Percentiles rank a stretch among this genome's conserved stretches.
phyloP scores from a whole-genome alignment of 2,113 vertebrate genomes.

The Lynx canadensis region DNA sequence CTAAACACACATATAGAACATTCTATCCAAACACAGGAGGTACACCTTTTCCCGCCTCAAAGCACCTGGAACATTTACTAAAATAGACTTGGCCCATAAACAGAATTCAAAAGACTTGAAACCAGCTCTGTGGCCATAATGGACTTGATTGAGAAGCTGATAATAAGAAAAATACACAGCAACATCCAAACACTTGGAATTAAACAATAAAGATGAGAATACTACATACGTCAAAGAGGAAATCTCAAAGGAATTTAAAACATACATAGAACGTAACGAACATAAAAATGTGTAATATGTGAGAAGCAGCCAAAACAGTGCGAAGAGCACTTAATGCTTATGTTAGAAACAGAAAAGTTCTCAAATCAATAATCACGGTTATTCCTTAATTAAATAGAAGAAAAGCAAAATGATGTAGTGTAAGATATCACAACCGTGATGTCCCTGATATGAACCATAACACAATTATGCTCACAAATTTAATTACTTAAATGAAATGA shows the following conservation, averaged over 20 bases:
- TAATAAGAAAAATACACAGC: not conserved
- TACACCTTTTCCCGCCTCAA: not conserved
- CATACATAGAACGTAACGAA: not conserved
- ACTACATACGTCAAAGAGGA: not conserved
- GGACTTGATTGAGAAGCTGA: not conserved
- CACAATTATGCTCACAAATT: not conserved
- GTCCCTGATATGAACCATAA: too few relatives aligned
- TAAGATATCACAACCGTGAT: too few relatives aligned
- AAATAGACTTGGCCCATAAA: not conserved
- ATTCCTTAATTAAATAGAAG: not conserved
- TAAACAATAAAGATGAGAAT: not conserved
- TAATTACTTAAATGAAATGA: not conserved
- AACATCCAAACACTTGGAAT: not conserved
- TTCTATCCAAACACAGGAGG: accelerated
- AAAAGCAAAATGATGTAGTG: not conserved
- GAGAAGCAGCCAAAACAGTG: not conserved
- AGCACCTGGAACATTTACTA: not conserved
- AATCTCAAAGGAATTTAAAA: not conserved
- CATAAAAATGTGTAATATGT: not conserved
- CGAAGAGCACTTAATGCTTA: not conserved
- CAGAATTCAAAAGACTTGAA: not conserved
- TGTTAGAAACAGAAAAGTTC: not conserved
- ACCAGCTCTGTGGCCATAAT: not conserved
- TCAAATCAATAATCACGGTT: not conserved
- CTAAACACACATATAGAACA: too few relatives aligned